Evolutionary conservation across 2,888 invertebrate genomes (phyloP), one percentile per base, ranked within the genome.

Genomic region (Cataglyphis albicans): DNA sequence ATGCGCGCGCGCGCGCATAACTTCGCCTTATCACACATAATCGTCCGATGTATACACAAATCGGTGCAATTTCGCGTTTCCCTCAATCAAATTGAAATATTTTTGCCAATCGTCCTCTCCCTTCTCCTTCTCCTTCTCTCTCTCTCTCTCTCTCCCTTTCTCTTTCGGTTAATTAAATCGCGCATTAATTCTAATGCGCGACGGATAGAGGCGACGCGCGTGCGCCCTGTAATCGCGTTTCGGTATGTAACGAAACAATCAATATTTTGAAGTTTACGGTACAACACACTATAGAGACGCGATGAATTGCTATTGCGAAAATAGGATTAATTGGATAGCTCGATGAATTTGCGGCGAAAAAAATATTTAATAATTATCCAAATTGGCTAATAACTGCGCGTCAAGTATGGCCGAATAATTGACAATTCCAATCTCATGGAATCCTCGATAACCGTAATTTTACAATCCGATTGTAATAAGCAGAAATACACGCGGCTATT

Each of bases 11-110:
- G 83, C 90, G 21, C 21, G 21, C 21, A 84, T 89, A 89, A 89
- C 89, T 89, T 87, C 70, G 85, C 84, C 84, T 89, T 88, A 89
- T 84, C 83, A 75, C 82, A 85, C 81, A 83, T 87, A 87, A 89
- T 86, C 88, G 84, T 74, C 80, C 83, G 25, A 67, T 25, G 82
- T 78, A 29, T 7, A 84, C 73, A 73, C 72, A 57, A 1, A 18
- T 15, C 48, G 7, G 6, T 75, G 61, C 82, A 82, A 86, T 86
- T 64, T 32, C 57, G 48, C 48, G 44, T 70, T 3, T n/a, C 21
- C 61, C 63, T 81, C 82, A 59, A 88, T 87, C 64, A 87, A 87
- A 85, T 83, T 76, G 82, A 87, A 82, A 84, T 86, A 86, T 86
- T 81, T 78, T 44, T 73, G 25, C 21, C 12, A 80, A 25, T 57